A percentile compares a stretch with the other conserved stretches of the same genome.
These are phyloP conservation scores for Tachina grossa DNA, from an alignment of 2,888 invertebrate genomes.

Conservation along the genomic window DNA sequence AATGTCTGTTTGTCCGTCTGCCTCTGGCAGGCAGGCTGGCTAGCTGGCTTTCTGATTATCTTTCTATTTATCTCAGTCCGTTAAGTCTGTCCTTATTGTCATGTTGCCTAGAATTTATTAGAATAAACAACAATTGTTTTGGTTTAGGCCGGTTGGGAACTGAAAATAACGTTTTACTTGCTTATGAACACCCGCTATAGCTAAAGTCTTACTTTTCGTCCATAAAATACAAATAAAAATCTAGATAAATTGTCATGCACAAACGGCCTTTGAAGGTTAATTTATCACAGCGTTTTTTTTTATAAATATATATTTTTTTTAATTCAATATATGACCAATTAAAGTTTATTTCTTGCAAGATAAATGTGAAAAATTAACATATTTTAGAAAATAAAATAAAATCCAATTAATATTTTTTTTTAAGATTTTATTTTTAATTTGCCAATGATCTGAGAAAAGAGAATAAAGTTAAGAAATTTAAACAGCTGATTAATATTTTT, in stretches of 20 bases:
- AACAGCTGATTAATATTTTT: too few relatives aligned
- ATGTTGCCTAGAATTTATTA: constrained; percentile 64
- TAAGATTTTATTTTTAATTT: too few relatives aligned
- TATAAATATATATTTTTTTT: background rate
- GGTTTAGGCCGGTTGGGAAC: constrained; percentile 61
- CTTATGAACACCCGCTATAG: constrained; percentile 57
- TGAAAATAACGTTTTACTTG: background rate
- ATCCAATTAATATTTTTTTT: background rate
- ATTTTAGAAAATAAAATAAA: constrained; percentile 34
- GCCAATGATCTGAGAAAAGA: too few relatives aligned
- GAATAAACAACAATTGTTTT: constrained; percentile 64
- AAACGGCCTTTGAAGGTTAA: constrained; percentile 65
- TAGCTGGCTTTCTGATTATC: background rate
- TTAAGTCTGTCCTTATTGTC: constrained; percentile 54
- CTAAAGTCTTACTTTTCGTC: background rate
- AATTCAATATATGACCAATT: constrained; percentile 51
- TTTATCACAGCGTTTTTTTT: constrained; percentile 40
- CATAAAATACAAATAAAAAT: constrained; percentile 21
- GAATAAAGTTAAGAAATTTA: too few relatives aligned
- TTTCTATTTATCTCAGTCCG: constrained; percentile 6
- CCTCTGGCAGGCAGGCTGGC: background rate
- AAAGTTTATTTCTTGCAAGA: constrained; percentile 55
- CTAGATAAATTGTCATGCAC: constrained; percentile 53
- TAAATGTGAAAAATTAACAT: constrained; percentile 52
- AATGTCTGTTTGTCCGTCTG: constrained; percentile 21